phyloP scores from a whole-genome alignment of 2,113 vertebrate species.

The Oenanthe melanoleuca region DNA sequence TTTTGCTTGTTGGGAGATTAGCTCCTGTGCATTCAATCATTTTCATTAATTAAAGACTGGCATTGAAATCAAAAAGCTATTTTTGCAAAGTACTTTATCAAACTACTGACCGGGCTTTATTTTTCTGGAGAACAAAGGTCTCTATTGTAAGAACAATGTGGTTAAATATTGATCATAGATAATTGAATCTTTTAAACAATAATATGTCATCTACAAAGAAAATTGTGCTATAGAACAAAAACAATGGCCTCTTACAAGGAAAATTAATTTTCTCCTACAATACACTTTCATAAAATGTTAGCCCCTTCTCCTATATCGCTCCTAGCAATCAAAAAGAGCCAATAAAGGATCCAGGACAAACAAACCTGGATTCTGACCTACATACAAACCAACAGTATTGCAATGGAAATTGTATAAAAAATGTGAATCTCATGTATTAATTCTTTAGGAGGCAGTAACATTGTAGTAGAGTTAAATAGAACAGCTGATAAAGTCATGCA shows the following conservation, averaged over 20 bases:
- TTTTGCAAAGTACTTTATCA: not conserved
- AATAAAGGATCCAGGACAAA: not conserved
- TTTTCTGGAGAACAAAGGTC: constrained; percentile 2
- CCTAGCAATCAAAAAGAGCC: not conserved
- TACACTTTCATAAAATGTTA: not conserved
- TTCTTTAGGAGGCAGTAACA: not conserved
- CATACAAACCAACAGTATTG: not conserved
- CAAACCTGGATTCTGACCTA: not conserved
- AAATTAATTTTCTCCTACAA: not conserved
- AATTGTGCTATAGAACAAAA: not conserved
- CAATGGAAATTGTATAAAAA: not conserved
- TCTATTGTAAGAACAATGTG: not conserved
- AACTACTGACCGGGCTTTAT: not conserved
- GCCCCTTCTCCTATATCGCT: not conserved
- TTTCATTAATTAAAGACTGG: constrained; percentile 10
- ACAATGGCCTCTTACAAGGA: not conserved
- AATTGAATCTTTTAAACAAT: constrained; percentile 4
- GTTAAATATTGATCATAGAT: not conserved
- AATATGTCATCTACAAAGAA: not conserved
- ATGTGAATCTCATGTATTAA: not conserved
- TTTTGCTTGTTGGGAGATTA: not conserved
- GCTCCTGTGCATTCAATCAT: not conserved
- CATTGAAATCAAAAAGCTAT: not conserved
- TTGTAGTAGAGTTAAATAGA: not conserved
- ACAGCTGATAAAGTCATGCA: not conserved